These are phyloP conservation scores for Alaudala cheleensis DNA, from an alignment of 2,113 vertebrate genomes.

Conservation along the genomic window DNA sequence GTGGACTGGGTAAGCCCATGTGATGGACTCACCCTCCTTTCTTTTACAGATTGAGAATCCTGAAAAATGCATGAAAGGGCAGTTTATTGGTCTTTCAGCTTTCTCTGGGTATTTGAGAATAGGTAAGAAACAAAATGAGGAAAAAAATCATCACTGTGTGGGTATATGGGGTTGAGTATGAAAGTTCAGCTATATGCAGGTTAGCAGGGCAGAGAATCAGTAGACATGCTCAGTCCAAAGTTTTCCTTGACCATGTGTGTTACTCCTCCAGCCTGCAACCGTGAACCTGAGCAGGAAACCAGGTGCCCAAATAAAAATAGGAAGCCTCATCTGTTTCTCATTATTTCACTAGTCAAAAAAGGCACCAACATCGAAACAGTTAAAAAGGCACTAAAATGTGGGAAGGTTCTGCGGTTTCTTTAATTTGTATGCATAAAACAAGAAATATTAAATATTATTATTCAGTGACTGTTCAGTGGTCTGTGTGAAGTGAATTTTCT, in stretches of 20 bases:
- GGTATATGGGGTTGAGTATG: not conserved
- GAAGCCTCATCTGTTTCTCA: not conserved
- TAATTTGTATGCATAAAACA: not conserved
- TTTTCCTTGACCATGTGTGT: not conserved
- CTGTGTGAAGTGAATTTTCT: not conserved
- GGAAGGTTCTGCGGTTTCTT: not conserved
- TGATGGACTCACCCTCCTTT: not conserved
- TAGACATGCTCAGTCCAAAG: not conserved
- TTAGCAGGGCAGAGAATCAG: not conserved
- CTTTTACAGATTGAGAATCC: not conserved
- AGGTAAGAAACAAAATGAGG: not conserved
- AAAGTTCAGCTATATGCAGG: not conserved
- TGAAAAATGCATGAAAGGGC: not conserved
- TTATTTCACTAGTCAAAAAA: not conserved
- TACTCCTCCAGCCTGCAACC: not conserved
- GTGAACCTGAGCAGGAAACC: not conserved
- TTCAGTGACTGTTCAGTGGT: not conserved
- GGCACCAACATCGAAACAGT: not conserved
- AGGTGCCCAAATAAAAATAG: not conserved
- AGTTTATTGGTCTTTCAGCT: not conserved
- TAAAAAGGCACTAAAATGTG: not conserved
- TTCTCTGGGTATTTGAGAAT: not conserved
- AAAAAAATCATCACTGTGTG: not conserved
- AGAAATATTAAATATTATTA: not conserved
- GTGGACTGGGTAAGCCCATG: not conserved